Percentiles rank a stretch among this genome's conserved stretches.
Evolutionary conservation across 2,797 vertebrate species (phyloP).

Genomic region (Hozukius guyotensis): DNA sequence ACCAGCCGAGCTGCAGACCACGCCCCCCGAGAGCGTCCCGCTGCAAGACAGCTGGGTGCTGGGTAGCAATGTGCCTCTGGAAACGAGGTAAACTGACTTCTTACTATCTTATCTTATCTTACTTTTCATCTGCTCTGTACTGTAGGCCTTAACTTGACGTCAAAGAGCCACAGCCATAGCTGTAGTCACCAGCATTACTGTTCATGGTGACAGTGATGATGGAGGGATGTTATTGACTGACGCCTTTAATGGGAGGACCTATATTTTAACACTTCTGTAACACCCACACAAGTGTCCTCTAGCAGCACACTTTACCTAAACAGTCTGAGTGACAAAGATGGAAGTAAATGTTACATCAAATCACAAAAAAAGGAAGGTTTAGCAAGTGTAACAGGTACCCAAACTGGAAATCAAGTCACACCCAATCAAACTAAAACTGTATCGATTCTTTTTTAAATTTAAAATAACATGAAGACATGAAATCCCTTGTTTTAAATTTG

Average conservation of each 20-base stretch:
- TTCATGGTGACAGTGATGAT: not conserved
- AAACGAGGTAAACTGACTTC: slow-evolving; percentile 88
- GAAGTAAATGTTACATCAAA: not conserved
- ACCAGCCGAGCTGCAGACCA: slow-evolving; percentile 98
- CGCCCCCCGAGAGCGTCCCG: slow-evolving; percentile 94
- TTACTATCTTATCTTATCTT: not conserved
- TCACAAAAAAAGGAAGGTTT: not conserved
- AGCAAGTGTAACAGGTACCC: not conserved
- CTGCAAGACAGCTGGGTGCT: slow-evolving; percentile 99
- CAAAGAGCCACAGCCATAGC: too few relatives aligned
- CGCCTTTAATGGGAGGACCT: too few relatives aligned
- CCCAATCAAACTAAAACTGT: not conserved
- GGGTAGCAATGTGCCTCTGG: slow-evolving; percentile 98
- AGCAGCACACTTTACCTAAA: not conserved
- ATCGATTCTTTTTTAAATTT: not conserved
- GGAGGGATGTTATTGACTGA: not conserved
- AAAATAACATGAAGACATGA: not conserved
- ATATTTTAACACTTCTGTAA: not conserved
- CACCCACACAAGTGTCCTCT: not conserved
- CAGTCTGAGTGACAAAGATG: not conserved
- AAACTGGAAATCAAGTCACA: not conserved
- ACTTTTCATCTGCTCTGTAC: too few relatives aligned
- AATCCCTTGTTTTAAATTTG: not conserved
- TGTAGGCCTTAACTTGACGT: not conserved
- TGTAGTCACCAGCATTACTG: not conserved